Base-by-base conservation (phyloP, 2,797 vertebrate genomes). In the Enteromius radiatus region DNA sequence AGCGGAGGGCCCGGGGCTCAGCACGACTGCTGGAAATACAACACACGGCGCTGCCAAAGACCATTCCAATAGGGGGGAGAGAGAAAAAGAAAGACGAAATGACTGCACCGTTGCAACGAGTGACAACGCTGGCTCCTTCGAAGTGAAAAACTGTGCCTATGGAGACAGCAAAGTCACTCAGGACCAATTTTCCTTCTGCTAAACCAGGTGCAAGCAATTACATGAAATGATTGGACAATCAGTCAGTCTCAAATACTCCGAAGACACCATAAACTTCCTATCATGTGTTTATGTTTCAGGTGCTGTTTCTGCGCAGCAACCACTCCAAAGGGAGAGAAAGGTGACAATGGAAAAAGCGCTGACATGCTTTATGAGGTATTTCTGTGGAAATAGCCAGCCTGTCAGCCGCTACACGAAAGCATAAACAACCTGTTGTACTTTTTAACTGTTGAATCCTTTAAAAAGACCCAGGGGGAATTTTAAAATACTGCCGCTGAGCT, bases 131-230 rank as follows among this genome's bases (percentile, higher is more conserved):
- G 84, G 76, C 56, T 85, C 63, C 76, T 68, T 86, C 71, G 14
- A 59, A 69, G 67, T 73, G 84, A 82, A 85, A 84, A 82, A 84
- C 54, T 49, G 70, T 70, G 81, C 73, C 71, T 82, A 83, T 70
- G 71, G 73, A 84, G 84, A 82, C 84, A 74, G 63, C 56, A 84
- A 87, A 85, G 86, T 82, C 86, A 82, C 86, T 84, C 82, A 84
- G 83, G 84, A 84, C 76, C 84, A 80, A 78, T 84, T 84, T 81
- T 86, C 71, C 78, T 76, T 85, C 82, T 85, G 79, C 80, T 78
- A 84, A 87, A 84, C 79, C 83, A 84, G 82, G 84, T 87, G 86
- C 80, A 82, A 84, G 80, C 86, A 84, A 86, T 86, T 87, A 87
- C 52, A 80, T 73, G 76, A 83, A 83, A 86, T 86, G 85, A 87